Conservation (phyloP, 2,113 vertebrate genomes). For the Stegostoma tigrinum region DNA sequence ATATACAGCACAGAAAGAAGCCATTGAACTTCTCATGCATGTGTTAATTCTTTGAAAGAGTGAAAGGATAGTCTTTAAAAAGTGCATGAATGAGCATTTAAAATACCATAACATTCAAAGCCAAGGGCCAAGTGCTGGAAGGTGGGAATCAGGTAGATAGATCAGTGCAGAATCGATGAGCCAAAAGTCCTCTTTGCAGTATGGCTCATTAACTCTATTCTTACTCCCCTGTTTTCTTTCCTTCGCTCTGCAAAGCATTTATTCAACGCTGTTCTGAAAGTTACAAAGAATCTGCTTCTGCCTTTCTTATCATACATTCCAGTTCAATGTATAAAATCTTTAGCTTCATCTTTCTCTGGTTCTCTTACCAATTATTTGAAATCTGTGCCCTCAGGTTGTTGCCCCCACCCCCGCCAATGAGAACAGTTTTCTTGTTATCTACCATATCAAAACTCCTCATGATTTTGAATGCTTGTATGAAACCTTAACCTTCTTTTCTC, state of each 20-base stretch:
- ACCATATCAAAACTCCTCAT: neutral
- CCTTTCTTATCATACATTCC: too few species aligned
- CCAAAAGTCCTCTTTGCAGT: too few species aligned
- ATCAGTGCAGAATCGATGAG: too few species aligned
- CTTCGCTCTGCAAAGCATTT: too few species aligned
- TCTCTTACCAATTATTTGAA: neutral
- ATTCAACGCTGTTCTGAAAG: too few species aligned
- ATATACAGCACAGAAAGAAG: neutral
- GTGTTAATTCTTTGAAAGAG: neutral
- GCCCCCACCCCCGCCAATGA: neutral
- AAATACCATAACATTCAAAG: too few species aligned
- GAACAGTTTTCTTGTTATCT: neutral
- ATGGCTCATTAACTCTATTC: neutral
- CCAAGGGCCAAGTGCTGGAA: too few species aligned
- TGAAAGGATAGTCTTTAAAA: too few species aligned
- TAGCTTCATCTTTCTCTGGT: neutral
- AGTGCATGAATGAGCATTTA: too few species aligned
- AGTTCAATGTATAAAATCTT: neutral
- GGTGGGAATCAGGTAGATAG: too few species aligned
- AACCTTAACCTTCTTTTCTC: neutral
- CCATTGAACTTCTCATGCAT: neutral
- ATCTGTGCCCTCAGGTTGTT: neutral
- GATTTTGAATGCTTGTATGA: neutral
- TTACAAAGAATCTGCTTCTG: too few species aligned
- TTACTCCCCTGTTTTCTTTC: neutral